Conservation (phyloP, 2,113 vertebrate species). For the Proterorhinus semilunaris region DNA sequence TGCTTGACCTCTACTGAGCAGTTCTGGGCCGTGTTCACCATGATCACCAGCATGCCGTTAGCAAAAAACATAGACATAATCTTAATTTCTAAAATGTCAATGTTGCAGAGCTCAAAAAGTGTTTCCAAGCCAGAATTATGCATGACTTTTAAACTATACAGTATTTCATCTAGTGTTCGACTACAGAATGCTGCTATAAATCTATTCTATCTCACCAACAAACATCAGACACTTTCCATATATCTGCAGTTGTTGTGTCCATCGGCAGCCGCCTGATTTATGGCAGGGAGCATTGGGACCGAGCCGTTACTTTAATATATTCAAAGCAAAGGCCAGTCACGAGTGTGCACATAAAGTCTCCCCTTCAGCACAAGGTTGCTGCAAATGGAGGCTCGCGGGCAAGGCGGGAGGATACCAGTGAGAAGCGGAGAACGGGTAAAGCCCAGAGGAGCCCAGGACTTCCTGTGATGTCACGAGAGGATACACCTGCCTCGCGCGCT, state of each 20-base stretch:
- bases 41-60: too few relatives aligned
- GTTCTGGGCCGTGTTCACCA: too few relatives aligned
- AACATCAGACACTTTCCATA: conserved; percentile 17
- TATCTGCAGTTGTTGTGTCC: conserved; percentile 41
- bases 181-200: too few relatives aligned
- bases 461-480: conserved; percentile 71
- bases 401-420: conserved; percentile 54
- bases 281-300: conserved; percentile 40
- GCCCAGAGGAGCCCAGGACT: conserved; percentile 45
- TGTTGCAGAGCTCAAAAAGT: too few relatives aligned
- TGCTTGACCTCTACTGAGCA: too few relatives aligned
- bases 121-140: too few relatives aligned
- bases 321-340: conserved; percentile 46
- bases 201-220: too few relatives aligned
- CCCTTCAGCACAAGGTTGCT: conserved; percentile 55
- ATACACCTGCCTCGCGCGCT: conserved; percentile 65
- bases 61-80: too few relatives aligned
- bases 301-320: conserved; percentile 39
- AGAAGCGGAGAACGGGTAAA: conserved; percentile 27
- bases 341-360: conserved; percentile 39
- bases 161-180: too few relatives aligned
- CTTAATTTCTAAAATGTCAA: too few relatives aligned
- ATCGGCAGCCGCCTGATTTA: conserved; percentile 42
- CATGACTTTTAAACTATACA: too few relatives aligned
- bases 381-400: conserved; percentile 1